A percentile compares a stretch with the other conserved stretches of the same genome.
Conservation (phyloP, 2,113 vertebrate genomes). For the Zapornia atra region DNA sequence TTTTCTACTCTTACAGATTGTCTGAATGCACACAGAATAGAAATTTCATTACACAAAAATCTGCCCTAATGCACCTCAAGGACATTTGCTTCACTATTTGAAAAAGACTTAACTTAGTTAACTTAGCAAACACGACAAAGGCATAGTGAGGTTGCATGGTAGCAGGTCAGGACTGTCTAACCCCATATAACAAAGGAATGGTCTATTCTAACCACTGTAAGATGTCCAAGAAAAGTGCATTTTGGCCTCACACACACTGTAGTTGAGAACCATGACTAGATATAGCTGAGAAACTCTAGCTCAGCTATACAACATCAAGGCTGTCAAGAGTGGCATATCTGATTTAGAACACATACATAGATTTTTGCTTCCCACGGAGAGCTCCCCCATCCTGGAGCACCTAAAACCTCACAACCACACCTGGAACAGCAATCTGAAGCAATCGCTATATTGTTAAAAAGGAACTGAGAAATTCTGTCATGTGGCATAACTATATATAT, state of each 20-base stretch:
- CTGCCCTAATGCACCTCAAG: not conserved
- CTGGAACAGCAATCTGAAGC: not conserved
- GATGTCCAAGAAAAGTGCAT: not conserved
- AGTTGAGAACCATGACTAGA: not conserved
- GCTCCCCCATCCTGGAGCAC: not conserved
- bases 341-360: not conserved
- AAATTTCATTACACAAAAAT: not conserved
- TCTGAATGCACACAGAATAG: not conserved
- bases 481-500: not conserved
- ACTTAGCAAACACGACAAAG: not conserved
- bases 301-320: not conserved
- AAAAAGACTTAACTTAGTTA: not conserved
- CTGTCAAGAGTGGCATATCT: not conserved
- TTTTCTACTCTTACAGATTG: not conserved
- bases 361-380: not conserved
- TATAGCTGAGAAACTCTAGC: not conserved
- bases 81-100: not conserved
- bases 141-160: not conserved
- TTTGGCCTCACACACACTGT: too few relatives aligned
- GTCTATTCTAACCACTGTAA: not conserved
- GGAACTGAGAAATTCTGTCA: not conserved
- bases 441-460: not conserved
- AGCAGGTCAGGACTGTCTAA: not conserved
- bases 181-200: not conserved
- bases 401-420: not conserved